Percentiles rank a stretch among this genome's conserved stretches.
Evolutionary conservation across 2,797 vertebrate genomes (phyloP).

Genomic region (Hirundo rustica): DNA sequence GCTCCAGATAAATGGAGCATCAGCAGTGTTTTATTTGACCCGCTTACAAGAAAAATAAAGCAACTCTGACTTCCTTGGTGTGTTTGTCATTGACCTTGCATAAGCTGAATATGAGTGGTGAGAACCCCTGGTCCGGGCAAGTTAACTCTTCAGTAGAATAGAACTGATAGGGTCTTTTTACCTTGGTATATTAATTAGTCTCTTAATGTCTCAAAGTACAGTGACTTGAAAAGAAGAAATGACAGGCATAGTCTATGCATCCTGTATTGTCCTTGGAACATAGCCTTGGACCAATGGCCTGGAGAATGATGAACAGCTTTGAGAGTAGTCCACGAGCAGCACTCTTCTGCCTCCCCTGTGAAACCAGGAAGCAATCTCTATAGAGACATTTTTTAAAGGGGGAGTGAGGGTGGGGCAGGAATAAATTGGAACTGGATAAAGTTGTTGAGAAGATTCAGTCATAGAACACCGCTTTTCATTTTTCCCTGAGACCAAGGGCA

Average conservation of each 20-base stretch:
- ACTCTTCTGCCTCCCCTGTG: background rate
- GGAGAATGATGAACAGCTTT: constrained; percentile 23
- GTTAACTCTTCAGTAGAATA: constrained; percentile 46
- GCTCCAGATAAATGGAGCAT: constrained; percentile 55
- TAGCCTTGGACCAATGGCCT: background rate
- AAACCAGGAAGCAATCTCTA: background rate
- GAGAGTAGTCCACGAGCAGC: background rate
- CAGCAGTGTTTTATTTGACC: constrained; percentile 67
- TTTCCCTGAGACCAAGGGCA: background rate
- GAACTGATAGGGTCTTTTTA: background rate
- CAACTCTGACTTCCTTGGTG: constrained; percentile 40
- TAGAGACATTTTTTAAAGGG: background rate
- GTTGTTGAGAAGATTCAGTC: background rate
- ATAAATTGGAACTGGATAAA: background rate
- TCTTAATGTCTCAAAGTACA: background rate
- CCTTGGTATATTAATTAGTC: background rate
- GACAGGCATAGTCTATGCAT: background rate
- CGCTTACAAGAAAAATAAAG: constrained; percentile 64
- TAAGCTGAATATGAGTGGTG: constrained; percentile 9
- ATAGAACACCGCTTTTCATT: background rate
- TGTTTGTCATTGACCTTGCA: constrained; percentile 51
- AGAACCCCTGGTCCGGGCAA: background rate
- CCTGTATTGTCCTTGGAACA: background rate
- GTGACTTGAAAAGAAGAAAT: background rate
- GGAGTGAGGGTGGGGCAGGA: accelerated